phyloP scores from a whole-genome alignment of 1,140 invertebrate genomes.

The Drosophila sp. region DNA sequence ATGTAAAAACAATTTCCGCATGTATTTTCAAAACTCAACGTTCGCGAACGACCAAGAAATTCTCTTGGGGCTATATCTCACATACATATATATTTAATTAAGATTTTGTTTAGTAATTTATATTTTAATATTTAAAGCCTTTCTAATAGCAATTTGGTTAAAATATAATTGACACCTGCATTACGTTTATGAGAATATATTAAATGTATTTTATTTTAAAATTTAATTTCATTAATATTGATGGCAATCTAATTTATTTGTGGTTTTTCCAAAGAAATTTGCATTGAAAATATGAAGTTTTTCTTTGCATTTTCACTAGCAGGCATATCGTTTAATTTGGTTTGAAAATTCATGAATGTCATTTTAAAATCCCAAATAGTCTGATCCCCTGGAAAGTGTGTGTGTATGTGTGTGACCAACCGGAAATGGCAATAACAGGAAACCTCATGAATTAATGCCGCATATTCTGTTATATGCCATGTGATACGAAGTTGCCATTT shows the following conservation, averaged over 20 bases:
- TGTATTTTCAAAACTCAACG: background rate
- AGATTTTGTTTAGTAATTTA: background rate
- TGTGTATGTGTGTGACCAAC: constrained; percentile 37
- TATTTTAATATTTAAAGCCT: too few species aligned
- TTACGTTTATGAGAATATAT: too few species aligned
- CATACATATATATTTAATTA: background rate
- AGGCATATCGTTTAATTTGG: constrained; percentile 23
- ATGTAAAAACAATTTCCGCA: background rate
- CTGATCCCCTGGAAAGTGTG: background rate
- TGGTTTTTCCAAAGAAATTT: constrained; percentile 43
- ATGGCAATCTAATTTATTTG: constrained; percentile 15
- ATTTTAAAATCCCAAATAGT: constrained; percentile 24
- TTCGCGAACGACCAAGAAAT: background rate
- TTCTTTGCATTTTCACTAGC: constrained; percentile 21
- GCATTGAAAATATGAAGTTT: constrained; percentile 46
- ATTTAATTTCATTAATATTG: background rate
- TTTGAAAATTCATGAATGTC: constrained; percentile 56
- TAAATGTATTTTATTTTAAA: background rate
- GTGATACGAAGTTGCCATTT: constrained; percentile 39
- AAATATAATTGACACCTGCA: too few species aligned
- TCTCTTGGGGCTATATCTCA: background rate
- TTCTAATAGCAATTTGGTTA: too few species aligned
- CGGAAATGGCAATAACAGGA: constrained; percentile 74
- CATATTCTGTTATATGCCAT: constrained; percentile 44
- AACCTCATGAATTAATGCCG: constrained; percentile 73